These are phyloP conservation scores for Monodelphis domestica DNA, from an alignment of 2,797 vertebrate genomes.

Conservation along the genomic window DNA sequence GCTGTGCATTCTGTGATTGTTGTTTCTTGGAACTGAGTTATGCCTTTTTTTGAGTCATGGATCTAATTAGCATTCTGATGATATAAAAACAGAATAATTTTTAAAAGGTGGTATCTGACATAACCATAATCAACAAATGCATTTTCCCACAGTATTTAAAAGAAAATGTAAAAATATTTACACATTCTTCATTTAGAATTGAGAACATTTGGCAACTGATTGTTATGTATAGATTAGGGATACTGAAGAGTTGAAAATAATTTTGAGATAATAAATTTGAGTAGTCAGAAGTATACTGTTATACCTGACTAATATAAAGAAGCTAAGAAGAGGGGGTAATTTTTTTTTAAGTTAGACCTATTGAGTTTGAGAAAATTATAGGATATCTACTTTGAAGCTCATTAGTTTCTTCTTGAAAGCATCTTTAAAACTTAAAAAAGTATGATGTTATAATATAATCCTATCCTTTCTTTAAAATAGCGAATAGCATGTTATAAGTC, in stretches of 20 bases:
- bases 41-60: not conserved
- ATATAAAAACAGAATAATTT: not conserved
- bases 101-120: not conserved
- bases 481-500: not conserved
- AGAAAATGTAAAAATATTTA: not conserved
- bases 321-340: not conserved
- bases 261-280: not conserved
- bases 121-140: not conserved
- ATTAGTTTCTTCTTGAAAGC: not conserved
- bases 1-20: not conserved
- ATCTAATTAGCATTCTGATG: not conserved
- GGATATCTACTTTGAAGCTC: not conserved
- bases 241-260: not conserved
- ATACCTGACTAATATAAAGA: not conserved
- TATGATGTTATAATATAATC: conserved; percentile 26
- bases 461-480: not conserved
- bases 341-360: not conserved
- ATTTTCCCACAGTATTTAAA: not conserved
- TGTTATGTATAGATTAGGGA: not conserved
- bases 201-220: not conserved
- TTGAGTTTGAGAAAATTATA: not conserved
- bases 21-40: not conserved
- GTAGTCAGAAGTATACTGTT: not conserved
- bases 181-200: not conserved
- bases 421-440: conserved; percentile 7